Percentiles rank a stretch among this genome's conserved stretches.
Evolutionary conservation across 2,113 vertebrate genomes (phyloP).

Genomic region (Catagonus wagneri): DNA sequence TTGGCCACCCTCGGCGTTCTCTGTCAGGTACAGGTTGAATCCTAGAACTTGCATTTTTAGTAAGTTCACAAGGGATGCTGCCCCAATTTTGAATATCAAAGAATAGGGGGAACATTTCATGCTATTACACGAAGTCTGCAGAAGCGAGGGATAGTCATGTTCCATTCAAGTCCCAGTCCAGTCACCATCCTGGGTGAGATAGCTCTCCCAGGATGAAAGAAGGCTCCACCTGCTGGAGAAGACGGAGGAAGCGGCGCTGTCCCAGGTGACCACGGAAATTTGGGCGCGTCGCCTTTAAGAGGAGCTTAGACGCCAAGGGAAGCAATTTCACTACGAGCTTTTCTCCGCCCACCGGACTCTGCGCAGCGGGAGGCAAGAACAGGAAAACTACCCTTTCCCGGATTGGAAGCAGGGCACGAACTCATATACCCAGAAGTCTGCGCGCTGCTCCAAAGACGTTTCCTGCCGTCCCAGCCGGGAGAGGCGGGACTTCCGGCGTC

Average conservation of each 20-base stretch:
- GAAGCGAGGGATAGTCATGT: background rate
- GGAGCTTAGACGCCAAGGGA: no score
- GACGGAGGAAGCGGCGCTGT: background rate
- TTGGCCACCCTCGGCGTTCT: background rate
- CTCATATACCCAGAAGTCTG: background rate
- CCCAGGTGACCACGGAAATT: background rate
- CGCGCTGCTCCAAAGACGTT: accelerated
- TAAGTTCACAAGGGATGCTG: background rate
- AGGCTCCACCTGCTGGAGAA: background rate
- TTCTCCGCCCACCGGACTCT: no score
- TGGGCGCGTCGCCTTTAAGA: background rate
- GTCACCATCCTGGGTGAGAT: background rate
- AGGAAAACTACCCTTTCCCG: accelerated
- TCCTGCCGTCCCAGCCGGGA: accelerated
- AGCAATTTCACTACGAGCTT: accelerated
- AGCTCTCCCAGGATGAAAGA: background rate
- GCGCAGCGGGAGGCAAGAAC: accelerated
- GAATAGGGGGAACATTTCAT: background rate
- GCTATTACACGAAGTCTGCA: background rate
- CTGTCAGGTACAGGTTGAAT: background rate
- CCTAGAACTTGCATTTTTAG: background rate
- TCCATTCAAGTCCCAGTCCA: background rate
- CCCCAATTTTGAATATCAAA: background rate
- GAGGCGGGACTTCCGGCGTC: background rate
- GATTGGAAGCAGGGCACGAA: background rate